A percentile compares a stretch with the other conserved stretches of the same genome.
phyloP scores from a whole-genome alignment of 2,888 invertebrate genomes.

The Autographa pulchrina region DNA sequence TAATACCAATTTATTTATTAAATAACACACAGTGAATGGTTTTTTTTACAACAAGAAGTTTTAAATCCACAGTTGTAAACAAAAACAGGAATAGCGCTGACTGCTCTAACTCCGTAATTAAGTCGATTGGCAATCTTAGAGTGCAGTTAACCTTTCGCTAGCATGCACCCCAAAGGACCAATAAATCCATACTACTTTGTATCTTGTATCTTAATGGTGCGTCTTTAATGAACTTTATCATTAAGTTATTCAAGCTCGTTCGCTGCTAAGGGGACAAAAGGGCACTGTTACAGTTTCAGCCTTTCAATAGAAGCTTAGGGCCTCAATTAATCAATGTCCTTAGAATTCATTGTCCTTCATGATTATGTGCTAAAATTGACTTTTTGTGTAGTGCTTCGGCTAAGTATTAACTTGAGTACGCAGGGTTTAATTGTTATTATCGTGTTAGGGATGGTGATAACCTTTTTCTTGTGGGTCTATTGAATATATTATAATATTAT shows the following conservation, averaged over 20 bases:
- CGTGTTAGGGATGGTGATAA: not conserved
- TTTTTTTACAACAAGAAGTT: not conserved
- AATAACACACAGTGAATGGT: no score
- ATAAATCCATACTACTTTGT: not conserved
- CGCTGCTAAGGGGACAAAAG: conserved; percentile 35
- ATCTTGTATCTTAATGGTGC: not conserved
- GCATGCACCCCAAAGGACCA: not conserved
- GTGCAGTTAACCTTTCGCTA: not conserved
- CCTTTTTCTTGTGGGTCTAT: not conserved
- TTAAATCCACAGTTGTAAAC: not conserved
- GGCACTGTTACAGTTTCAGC: conserved; percentile 35
- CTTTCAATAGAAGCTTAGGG: conserved; percentile 30
- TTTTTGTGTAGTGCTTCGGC: conserved; percentile 36
- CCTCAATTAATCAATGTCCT: conserved; percentile 49
- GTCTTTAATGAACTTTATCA: conserved; percentile 33
- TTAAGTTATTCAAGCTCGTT: conserved; percentile 43
- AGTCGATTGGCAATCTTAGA: not conserved
- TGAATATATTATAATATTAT: not conserved
- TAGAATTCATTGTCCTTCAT: conserved; percentile 32
- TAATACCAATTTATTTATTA: no score
- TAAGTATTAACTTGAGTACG: conserved; percentile 20
- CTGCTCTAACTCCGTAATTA: no score
- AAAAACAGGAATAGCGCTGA: no score
- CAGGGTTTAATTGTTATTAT: not conserved
- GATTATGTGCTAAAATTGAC: conserved; percentile 37